Percentiles rank a stretch among this genome's conserved stretches.
These are phyloP conservation scores for Glomeris maerens DNA, from an alignment of 1,140 invertebrate species.

Conservation along the genomic window DNA sequence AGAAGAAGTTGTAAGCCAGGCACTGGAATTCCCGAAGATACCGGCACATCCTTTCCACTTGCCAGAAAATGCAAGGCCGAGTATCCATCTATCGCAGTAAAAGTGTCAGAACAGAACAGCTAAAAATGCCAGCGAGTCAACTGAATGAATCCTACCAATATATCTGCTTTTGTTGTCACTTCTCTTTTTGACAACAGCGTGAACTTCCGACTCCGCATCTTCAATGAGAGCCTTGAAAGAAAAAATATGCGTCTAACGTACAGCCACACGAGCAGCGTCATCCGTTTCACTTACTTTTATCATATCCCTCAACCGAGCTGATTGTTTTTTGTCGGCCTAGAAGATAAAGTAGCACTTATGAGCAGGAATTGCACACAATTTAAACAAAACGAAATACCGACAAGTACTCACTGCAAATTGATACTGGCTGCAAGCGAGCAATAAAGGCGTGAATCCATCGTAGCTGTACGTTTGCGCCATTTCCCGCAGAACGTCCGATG, in stretches of 20 bases:
- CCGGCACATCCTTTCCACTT: conserved; percentile 16
- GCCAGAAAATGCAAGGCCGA: conserved; percentile 27
- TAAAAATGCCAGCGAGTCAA: too few relatives aligned
- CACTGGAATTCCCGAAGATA: background rate
- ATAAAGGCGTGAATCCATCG: conserved; percentile 28
- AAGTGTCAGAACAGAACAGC: too few relatives aligned
- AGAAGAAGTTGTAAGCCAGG: conserved; percentile 24
- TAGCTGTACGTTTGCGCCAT: conserved; percentile 29
- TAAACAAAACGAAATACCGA: background rate
- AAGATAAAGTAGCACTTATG: conserved; percentile 1
- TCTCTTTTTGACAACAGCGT: conserved; percentile 23
- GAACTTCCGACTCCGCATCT: conserved; percentile 24
- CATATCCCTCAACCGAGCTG: conserved; percentile 14
- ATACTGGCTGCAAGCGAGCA: conserved; percentile 26
- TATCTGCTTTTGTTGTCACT: conserved; percentile 11
- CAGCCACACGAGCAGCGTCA: background rate
- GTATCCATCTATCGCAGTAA: conserved; percentile 23
- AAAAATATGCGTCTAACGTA: conserved; percentile 4
- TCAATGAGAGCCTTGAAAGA: conserved; percentile 25
- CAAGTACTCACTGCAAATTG: conserved; percentile 21
- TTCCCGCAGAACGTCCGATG: conserved; percentile 20
- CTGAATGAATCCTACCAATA: conserved; percentile 7
- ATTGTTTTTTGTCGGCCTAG: conserved; percentile 14
- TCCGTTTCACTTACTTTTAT: conserved; percentile 14
- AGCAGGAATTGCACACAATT: conserved; percentile 5